Conservation (phyloP, 2,113 vertebrate species). For the Muntiacus reevesi region DNA sequence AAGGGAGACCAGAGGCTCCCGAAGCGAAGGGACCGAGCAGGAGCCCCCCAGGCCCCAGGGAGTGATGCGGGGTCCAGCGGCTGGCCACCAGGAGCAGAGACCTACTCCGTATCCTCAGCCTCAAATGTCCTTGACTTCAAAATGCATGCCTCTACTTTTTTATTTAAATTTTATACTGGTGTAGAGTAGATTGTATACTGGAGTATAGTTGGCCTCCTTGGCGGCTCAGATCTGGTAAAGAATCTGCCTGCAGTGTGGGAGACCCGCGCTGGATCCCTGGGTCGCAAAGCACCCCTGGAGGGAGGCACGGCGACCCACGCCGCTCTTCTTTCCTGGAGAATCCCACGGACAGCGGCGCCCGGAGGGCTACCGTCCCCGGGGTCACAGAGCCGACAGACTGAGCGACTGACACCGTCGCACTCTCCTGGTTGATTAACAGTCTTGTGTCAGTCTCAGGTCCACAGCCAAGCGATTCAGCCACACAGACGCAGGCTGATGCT, state of each 20-base stretch:
- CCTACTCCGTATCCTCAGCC: neutral
- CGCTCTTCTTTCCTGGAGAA: neutral
- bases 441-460: neutral
- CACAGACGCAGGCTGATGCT: fast-evolving
- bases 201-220: neutral
- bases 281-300: too few relatives aligned
- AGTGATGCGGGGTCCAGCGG: fast-evolving
- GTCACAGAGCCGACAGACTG: neutral
- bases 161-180: neutral
- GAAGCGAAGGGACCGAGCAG: neutral
- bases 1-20: neutral
- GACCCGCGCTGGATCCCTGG: neutral
- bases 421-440: neutral
- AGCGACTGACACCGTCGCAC: neutral
- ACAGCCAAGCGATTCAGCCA: neutral
- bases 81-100: neutral
- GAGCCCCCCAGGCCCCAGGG: neutral
- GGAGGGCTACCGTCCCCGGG: neutral
- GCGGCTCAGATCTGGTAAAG: neutral
- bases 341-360: neutral
- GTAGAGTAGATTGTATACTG: neutral
- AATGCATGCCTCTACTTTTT: neutral
- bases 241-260: neutral
- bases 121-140: neutral
- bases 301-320: fast-evolving